These are phyloP conservation scores for Trichechus manatus DNA, from an alignment of 2,113 vertebrate genomes.

Conservation along the genomic window DNA sequence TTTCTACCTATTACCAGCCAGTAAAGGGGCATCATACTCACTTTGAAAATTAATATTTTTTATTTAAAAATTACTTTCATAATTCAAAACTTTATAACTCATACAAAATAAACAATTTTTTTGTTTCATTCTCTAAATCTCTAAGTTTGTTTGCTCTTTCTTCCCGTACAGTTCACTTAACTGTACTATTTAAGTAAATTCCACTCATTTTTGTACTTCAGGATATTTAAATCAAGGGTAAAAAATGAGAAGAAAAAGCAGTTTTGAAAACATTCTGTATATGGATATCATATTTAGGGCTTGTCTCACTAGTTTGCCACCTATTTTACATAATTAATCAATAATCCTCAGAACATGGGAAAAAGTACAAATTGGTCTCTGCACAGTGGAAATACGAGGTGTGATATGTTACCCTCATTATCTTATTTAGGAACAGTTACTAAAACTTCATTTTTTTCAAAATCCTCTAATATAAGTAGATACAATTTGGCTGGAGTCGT, in stretches of 20 bases:
- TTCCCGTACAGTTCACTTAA: neutral
- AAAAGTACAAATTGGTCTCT: neutral
- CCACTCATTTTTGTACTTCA: neutral
- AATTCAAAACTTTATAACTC: conserved; percentile 1
- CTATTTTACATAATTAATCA: conserved; percentile 27
- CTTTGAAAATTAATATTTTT: conserved; percentile 34
- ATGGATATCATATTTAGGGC: neutral
- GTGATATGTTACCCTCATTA: neutral
- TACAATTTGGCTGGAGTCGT: conserved; percentile 40
- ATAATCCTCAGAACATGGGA: neutral
- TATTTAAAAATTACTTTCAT: neutral
- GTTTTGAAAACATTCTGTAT: conserved; percentile 34
- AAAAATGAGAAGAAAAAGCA: neutral
- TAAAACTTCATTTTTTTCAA: conserved; percentile 53
- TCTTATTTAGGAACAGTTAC: neutral
- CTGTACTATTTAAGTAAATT: neutral
- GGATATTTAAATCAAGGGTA: neutral
- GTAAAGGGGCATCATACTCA: neutral
- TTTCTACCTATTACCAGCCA: conserved; percentile 13
- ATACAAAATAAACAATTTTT: conserved; percentile 14
- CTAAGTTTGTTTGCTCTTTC: conserved; percentile 27
- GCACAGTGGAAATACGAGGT: neutral
- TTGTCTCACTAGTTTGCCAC: neutral
- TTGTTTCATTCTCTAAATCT: neutral
- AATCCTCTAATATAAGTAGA: neutral